These are phyloP conservation scores for Drosophila subpulchrella DNA, from an alignment of 1,140 invertebrate species.

Conservation along the genomic window DNA sequence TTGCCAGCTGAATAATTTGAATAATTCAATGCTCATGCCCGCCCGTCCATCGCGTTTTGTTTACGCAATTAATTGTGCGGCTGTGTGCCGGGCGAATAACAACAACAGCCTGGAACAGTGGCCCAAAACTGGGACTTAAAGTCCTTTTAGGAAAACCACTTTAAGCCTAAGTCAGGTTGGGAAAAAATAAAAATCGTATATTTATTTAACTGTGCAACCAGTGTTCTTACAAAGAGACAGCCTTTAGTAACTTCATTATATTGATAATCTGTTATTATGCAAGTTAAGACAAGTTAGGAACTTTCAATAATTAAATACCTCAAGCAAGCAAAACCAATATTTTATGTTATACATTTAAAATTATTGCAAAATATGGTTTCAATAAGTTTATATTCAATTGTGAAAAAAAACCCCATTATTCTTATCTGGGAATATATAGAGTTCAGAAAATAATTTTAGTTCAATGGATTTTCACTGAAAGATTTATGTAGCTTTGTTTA, in stretches of 20 bases:
- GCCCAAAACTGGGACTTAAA: conserved; percentile 1
- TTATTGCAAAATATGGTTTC: too few species aligned
- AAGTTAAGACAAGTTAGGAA: neutral
- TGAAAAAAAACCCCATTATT: too few species aligned
- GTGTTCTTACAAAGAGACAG: too few species aligned
- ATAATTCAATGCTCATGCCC: conserved; percentile 70
- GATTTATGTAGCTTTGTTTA: too few species aligned
- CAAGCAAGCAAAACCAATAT: neutral
- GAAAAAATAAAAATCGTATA: too few species aligned
- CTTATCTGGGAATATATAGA: too few species aligned
- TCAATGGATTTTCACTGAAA: too few species aligned
- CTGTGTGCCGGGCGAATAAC: conserved; percentile 34
- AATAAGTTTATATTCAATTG: too few species aligned
- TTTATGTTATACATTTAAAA: neutral
- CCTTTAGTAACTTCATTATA: neutral
- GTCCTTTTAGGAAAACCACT: neutral
- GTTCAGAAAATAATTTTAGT: too few species aligned
- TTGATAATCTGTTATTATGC: neutral
- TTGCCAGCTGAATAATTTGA: conserved; percentile 74
- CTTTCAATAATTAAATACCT: neutral
- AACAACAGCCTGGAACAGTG: conserved; percentile 30
- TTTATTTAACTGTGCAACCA: too few species aligned
- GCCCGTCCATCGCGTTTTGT: conserved; percentile 64
- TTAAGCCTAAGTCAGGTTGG: too few species aligned
- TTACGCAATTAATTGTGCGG: conserved; percentile 78